Percentiles rank a stretch among this genome's conserved stretches.
Conservation (phyloP, 2,888 invertebrate genomes). For the Helleia helle region DNA sequence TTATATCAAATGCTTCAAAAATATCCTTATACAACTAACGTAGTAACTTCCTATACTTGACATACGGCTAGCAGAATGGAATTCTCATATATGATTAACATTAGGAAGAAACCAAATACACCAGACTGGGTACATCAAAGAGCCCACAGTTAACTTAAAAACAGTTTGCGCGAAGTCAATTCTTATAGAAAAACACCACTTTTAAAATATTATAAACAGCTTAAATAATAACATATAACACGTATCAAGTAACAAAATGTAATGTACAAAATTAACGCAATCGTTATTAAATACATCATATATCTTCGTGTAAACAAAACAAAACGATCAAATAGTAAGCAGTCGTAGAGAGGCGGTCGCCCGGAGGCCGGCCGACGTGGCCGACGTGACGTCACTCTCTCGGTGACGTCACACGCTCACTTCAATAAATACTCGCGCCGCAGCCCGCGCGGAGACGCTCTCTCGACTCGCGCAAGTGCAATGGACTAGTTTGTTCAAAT, state of each 20-base stretch:
- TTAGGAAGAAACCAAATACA: conserved; percentile 62
- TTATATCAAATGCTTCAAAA: conserved; percentile 74
- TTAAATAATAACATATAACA: conserved; percentile 65
- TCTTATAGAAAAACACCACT: conserved; percentile 60
- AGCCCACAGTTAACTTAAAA: conserved; percentile 53
- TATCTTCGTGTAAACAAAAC: conserved; percentile 41
- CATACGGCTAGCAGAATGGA: conserved; percentile 61
- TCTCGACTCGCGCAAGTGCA: conserved; percentile 47
- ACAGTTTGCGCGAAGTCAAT: conserved; percentile 58
- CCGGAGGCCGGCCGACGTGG: conserved; percentile 21
- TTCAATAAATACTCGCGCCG: neutral
- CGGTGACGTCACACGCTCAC: conserved; percentile 1
- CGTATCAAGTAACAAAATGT: conserved; percentile 62
- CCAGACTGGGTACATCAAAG: conserved; percentile 62
- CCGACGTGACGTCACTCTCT: conserved; percentile 14
- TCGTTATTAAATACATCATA: conserved; percentile 25
- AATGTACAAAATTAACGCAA: conserved; percentile 72
- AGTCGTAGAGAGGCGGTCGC: conserved; percentile 30
- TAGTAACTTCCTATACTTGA: conserved; percentile 60
- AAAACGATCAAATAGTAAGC: conserved; percentile 43
- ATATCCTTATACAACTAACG: conserved; percentile 72
- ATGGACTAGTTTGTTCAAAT: conserved; percentile 72
- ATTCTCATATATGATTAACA: conserved; percentile 55
- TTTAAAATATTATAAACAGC: conserved; percentile 66
- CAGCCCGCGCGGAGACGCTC: conserved; percentile 27